Evolutionary conservation across 1,140 invertebrate genomes (phyloP).

Genomic region (Drosophila littoralis): DNA sequence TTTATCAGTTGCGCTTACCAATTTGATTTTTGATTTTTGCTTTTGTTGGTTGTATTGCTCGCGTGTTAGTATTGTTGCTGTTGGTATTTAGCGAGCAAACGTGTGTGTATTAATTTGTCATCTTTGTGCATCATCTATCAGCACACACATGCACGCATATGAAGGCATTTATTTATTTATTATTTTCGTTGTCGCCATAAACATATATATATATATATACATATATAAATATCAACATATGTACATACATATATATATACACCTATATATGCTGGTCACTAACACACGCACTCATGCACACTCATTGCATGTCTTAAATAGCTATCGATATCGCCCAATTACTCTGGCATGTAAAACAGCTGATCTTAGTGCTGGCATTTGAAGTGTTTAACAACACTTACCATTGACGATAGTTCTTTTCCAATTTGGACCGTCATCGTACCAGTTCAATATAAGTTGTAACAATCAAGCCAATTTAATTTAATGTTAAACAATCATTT

Average conservation of each 20-base stretch:
- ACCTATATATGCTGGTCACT: conserved; percentile 30
- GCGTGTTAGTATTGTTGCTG: conserved; percentile 22
- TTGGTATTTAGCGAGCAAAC: conserved; percentile 32
- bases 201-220: conserved; percentile 28
- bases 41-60: conserved; percentile 20
- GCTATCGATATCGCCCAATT: conserved; percentile 34
- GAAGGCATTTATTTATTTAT: conserved; percentile 69
- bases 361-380: conserved; percentile 11
- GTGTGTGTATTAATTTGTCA: conserved; percentile 46
- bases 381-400: conserved; percentile 5
- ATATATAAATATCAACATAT: conserved; percentile 8
- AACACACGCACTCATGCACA: conserved; percentile 56
- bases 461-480: too few relatives aligned
- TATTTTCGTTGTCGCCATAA: conserved; percentile 52
- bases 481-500: too few relatives aligned
- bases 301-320: conserved; percentile 39
- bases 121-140: conserved; percentile 65
- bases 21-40: conserved; percentile 10
- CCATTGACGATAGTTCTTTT: not conserved
- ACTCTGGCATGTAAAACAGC: conserved; percentile 10
- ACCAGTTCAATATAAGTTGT: too few relatives aligned
- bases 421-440: too few relatives aligned
- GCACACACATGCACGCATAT: conserved; percentile 46
- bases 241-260: conserved; percentile 16
- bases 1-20: conserved; percentile 72